Evolutionary conservation across 2,113 vertebrate species (phyloP).

Genomic region (Sisor rabdophorus): DNA sequence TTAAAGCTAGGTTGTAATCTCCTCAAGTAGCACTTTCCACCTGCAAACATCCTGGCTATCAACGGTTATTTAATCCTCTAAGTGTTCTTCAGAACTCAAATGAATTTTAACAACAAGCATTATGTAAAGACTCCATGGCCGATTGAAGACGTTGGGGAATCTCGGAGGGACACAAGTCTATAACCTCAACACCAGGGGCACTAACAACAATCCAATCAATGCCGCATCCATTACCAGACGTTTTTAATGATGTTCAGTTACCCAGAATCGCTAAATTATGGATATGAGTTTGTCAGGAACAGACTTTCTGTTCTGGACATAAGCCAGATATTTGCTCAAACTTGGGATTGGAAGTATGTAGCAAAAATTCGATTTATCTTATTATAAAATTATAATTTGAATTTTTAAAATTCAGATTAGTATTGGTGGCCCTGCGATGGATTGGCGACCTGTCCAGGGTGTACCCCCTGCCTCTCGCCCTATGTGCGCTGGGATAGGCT

Average conservation of each 20-base stretch:
- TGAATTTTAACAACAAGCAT: slow-evolving; percentile 1
- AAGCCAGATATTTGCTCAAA: neutral
- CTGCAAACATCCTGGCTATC: neutral
- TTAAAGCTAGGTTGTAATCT: slow-evolving; percentile 2
- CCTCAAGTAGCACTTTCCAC: slow-evolving; percentile 3
- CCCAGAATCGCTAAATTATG: slow-evolving; percentile 48
- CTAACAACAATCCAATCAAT: slow-evolving; percentile 35
- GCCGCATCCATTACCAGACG: slow-evolving; percentile 33
- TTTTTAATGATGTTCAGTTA: slow-evolving; percentile 52
- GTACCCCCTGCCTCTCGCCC: no score
- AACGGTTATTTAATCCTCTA: slow-evolving; percentile 15
- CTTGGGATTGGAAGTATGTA: neutral
- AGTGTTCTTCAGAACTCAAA: slow-evolving; percentile 17
- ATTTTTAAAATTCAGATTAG: neutral
- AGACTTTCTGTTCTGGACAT: neutral
- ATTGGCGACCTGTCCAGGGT: no score
- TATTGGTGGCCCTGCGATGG: no score
- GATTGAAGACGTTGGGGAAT: neutral
- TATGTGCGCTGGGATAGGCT: no score
- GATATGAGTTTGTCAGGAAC: slow-evolving; percentile 21
- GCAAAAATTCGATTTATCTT: neutral
- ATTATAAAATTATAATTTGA: neutral
- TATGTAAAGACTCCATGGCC: slow-evolving; percentile 8
- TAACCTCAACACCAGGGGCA: slow-evolving; percentile 19
- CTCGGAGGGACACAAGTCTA: slow-evolving; percentile 17